Evolutionary conservation across 2,888 invertebrate species (phyloP).

Genomic region (Tineola bisselliella): DNA sequence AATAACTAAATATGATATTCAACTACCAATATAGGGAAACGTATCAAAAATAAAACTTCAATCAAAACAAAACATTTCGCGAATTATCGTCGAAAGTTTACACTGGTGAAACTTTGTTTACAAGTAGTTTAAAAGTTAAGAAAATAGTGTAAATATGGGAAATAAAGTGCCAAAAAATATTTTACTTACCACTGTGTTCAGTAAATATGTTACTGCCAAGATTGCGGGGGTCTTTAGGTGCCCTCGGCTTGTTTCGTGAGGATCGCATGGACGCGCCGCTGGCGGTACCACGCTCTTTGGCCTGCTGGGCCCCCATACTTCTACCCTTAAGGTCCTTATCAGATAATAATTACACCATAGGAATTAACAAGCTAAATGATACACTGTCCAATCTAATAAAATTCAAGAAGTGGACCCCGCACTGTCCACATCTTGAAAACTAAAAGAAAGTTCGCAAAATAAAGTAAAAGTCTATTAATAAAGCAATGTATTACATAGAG

Average conservation of each 20-base stretch:
- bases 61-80: background rate
- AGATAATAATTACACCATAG: background rate
- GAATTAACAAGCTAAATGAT: background rate
- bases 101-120: background rate
- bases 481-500: conserved; percentile 14
- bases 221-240: conserved; percentile 83
- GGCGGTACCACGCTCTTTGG: conserved; percentile 85
- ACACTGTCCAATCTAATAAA: background rate
- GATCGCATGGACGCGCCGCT: conserved; percentile 79
- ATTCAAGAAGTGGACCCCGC: conserved; percentile 5
- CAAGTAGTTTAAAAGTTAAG: background rate
- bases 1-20: background rate
- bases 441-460: conserved; percentile 15
- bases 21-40: too few relatives aligned
- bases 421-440: conserved; percentile 10
- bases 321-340: background rate
- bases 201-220: conserved; percentile 93
- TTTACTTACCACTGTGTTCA: conserved; percentile 88
- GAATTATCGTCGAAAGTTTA: background rate
- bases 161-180: background rate
- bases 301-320: conserved; percentile 92
- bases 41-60: background rate
- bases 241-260: conserved; percentile 78
- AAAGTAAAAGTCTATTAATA: conserved; percentile 16
- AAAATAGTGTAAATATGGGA: background rate